Conservation (phyloP, 92 coral and sea anemone species). For the Epizoanthus stellaris region DNA sequence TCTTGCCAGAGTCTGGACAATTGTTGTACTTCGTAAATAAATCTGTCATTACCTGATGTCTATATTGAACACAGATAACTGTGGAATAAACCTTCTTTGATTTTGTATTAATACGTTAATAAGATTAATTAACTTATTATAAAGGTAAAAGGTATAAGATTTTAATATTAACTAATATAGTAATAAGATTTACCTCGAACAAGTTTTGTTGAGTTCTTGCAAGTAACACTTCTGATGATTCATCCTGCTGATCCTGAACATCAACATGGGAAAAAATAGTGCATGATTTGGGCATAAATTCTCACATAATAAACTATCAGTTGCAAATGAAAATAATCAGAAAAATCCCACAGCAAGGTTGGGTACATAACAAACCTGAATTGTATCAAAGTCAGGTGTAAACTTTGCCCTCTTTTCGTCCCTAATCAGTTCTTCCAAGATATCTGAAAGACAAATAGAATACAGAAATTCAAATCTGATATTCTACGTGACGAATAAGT, state of each 20-base stretch:
- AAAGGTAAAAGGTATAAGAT: too few species aligned
- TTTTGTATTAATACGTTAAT: too few species aligned
- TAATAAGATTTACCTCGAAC: slow-evolving; percentile 71
- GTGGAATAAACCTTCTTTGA: too few species aligned
- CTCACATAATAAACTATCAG: too few species aligned
- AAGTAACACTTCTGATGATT: slow-evolving; percentile 92
- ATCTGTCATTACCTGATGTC: too few species aligned
- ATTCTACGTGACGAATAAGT: not conserved
- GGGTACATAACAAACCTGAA: slow-evolving; percentile 69
- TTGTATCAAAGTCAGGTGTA: slow-evolving; percentile 84
- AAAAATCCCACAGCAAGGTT: not conserved
- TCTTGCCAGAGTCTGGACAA: too few species aligned
- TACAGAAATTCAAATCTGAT: not conserved
- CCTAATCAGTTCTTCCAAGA: slow-evolving; percentile 82
- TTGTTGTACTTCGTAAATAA: too few species aligned
- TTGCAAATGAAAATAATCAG: too few species aligned
- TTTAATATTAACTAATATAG: too few species aligned
- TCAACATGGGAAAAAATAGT: not conserved
- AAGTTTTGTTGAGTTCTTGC: slow-evolving; percentile 89
- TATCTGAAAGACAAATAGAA: slow-evolving; percentile 50
- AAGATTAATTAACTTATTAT: too few species aligned
- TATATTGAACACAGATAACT: too few species aligned
- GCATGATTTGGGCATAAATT: not conserved
- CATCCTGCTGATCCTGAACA: slow-evolving; percentile 89
- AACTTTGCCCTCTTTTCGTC: slow-evolving; percentile 93